Conservation (phyloP, 2,888 invertebrate species). For the Oscheius myriophilus region DNA sequence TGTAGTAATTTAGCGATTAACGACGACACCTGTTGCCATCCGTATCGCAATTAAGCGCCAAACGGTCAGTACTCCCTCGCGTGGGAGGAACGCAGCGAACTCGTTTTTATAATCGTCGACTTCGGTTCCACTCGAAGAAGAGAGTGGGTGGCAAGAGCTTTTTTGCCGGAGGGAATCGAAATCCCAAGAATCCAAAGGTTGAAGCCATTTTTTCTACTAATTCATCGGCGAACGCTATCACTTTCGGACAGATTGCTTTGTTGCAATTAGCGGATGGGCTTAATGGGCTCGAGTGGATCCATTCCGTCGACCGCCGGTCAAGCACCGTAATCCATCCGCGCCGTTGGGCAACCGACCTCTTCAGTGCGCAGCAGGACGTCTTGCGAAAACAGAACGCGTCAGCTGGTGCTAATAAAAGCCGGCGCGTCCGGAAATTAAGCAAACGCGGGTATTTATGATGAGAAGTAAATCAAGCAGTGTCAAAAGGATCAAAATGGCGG, state of each 20-base stretch:
- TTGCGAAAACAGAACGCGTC: conserved; percentile 12
- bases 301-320: conserved; percentile 23
- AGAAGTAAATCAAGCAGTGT: too few relatives aligned
- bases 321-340: conserved; percentile 29
- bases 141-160: too few relatives aligned
- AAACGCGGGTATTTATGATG: too few relatives aligned
- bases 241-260: conserved; percentile 28
- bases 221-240: conserved; percentile 17
- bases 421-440: too few relatives aligned
- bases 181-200: background rate
- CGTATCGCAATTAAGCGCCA: conserved; percentile 1
- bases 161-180: too few relatives aligned
- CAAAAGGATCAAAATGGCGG: too few relatives aligned
- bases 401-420: conserved; percentile 7
- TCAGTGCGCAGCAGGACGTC: conserved; percentile 21
- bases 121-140: too few relatives aligned
- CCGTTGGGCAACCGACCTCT: conserved; percentile 26
- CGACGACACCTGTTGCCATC: conserved; percentile 12
- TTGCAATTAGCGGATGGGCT: conserved; percentile 28
- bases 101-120: too few relatives aligned
- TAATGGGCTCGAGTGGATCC: conserved; percentile 28
- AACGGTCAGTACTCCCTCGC: too few relatives aligned
- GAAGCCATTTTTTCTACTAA: conserved; percentile 3
- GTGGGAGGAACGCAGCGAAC: too few relatives aligned
- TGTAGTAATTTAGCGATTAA: conserved; percentile 17